Conservation (phyloP, 2,113 vertebrate species). For the Thunnus thynnus region DNA sequence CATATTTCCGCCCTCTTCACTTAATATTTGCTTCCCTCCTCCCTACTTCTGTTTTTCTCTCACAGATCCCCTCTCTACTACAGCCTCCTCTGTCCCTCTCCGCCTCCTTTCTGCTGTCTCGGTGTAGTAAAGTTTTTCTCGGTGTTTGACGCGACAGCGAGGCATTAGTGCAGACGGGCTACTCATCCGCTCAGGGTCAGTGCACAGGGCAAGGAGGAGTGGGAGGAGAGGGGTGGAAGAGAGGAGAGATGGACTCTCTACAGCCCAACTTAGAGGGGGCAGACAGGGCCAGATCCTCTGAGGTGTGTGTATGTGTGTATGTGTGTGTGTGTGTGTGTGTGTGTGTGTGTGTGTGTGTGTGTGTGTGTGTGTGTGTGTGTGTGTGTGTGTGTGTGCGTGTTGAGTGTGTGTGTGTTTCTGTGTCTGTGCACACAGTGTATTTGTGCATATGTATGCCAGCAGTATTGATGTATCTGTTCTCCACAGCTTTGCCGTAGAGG, state of each 20-base stretch:
- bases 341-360: constrained; percentile 49
- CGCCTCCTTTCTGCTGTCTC: constrained; percentile 74
- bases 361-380: constrained; percentile 43
- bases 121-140: constrained; percentile 82
- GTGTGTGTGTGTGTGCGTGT: neutral
- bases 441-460: constrained; percentile 75
- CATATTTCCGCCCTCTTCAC: constrained; percentile 38
- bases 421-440: constrained; percentile 38
- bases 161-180: constrained; percentile 83
- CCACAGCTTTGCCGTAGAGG: constrained; percentile 77
- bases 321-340: too few species aligned
- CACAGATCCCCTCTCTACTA: constrained; percentile 29
- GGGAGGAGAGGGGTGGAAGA: constrained; percentile 68
- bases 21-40: constrained; percentile 42
- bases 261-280: constrained; percentile 80
- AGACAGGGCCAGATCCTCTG: constrained; percentile 82
- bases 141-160: constrained; percentile 83
- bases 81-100: constrained; percentile 70
- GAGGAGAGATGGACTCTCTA: constrained; percentile 73
- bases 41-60: constrained; percentile 24
- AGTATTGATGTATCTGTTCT: constrained; percentile 80
- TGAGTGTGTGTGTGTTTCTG: constrained; percentile 27
- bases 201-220: constrained; percentile 83
- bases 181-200: constrained; percentile 85
- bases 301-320: constrained; percentile 71